Percentiles rank a stretch among this genome's conserved stretches.
Evolutionary conservation across 1,140 invertebrate genomes (phyloP).

Genomic region (Drosophila erecta): DNA sequence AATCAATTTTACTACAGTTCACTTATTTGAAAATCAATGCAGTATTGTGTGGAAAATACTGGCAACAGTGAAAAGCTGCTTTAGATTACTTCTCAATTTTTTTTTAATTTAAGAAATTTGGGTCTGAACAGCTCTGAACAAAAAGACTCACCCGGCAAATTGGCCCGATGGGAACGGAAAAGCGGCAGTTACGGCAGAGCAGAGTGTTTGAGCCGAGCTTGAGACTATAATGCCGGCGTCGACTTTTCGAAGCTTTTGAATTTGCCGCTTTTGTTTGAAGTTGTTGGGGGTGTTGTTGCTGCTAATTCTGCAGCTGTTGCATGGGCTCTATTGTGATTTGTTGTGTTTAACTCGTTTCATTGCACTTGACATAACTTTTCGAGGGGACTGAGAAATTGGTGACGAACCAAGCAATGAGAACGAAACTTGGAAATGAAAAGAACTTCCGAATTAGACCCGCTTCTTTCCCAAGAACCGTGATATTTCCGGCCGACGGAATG

Average conservation of each 20-base stretch:
- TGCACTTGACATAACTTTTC: conserved; percentile 23
- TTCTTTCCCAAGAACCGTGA: conserved; percentile 16
- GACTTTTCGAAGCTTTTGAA: conserved; percentile 33
- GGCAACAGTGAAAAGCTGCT: too few species aligned
- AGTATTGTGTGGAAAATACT: too few species aligned
- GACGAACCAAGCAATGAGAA: not conserved
- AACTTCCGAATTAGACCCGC: conserved; percentile 5
- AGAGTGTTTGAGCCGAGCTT: conserved; percentile 42
- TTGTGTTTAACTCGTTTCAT: conserved; percentile 2
- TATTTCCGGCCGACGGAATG: conserved; percentile 12
- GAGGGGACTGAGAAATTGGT: conserved; percentile 1
- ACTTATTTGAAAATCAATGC: not conserved
- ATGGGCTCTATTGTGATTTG: conserved; percentile 32
- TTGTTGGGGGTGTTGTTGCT: conserved; percentile 27
- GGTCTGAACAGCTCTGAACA: not conserved
- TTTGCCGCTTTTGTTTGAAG: conserved; percentile 14
- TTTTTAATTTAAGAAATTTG: not conserved
- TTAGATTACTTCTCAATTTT: too few species aligned
- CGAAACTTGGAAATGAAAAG: conserved; percentile 19
- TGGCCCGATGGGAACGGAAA: conserved; percentile 1
- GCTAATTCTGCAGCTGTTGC: conserved; percentile 61
- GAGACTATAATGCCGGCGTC: conserved; percentile 37
- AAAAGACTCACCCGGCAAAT: conserved; percentile 27
- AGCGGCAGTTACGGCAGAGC: not conserved
- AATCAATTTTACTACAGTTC: not conserved